Evolutionary conservation across 2,797 vertebrate genomes (phyloP).

Genomic region (Anabacerthia variegaticeps): DNA sequence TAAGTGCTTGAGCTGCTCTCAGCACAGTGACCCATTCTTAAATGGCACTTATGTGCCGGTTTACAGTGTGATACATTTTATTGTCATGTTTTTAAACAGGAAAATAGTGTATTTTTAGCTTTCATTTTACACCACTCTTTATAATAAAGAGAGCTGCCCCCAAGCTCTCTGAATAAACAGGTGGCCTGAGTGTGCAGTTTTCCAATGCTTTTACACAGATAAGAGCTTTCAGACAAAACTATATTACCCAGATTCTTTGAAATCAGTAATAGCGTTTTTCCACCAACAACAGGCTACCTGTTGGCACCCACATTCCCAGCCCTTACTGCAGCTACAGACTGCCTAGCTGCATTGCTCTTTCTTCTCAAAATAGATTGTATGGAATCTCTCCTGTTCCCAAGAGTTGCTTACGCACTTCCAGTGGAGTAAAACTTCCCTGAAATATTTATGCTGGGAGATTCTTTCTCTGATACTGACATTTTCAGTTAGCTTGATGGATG

Average conservation of each 20-base stretch:
- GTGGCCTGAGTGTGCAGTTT: not conserved
- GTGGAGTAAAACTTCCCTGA: not conserved
- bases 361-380: not conserved
- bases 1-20: not conserved
- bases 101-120: not conserved
- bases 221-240: not conserved
- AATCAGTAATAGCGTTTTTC: not conserved
- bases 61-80: not conserved
- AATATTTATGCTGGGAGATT: not conserved
- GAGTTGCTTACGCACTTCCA: not conserved
- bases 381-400: not conserved
- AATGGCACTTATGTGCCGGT: not conserved
- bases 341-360: not conserved
- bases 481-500: not conserved
- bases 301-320: not conserved
- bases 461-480: not conserved
- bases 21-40: not conserved
- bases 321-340: not conserved
- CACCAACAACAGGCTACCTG: not conserved
- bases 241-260: not conserved
- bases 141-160: not conserved
- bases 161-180: not conserved
- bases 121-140: not conserved
- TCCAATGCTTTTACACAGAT: not conserved
- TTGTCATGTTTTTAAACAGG: not conserved